Evolutionary conservation across 2,113 vertebrate species (phyloP), one percentile per base, ranked within the genome.

Genomic region (Bungarus multicinctus): DNA sequence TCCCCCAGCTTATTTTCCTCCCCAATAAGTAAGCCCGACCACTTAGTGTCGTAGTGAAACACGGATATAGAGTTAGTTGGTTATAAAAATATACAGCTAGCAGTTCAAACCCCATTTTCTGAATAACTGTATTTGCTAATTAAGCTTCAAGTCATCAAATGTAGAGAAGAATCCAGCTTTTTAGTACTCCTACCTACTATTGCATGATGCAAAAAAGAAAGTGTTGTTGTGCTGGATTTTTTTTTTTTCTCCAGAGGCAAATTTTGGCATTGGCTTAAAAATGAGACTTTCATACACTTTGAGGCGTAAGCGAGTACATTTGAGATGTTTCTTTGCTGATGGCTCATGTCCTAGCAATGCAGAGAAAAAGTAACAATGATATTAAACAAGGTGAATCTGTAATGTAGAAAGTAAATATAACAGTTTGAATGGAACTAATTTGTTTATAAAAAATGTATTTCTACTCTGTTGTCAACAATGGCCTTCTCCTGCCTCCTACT

Each of bases 381-480:
- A 55, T 89, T 85, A 57, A 69, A 81, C 22, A 55, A 93, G 43
- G 54, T 39, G 53, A 90, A 47, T 14, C 22, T 34, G 12, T 54
- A 54, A 6, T 69, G 69, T 53, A 39, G 57, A 16, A 87, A 45
- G 81, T 57, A 47, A 89, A 92, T 69, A 18, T 55, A 57, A 57
- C 60, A 85, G 30, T 88, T 57, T 55, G 50, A 64, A 54, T 27
- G 47, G 27, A 45, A 22, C 52, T 90, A 16, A 14, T 34, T 90
- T 64, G 64, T 91, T 92, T 97, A 97, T 97, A 97, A 97, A 86
- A 11, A 7, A 47, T 47, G 90, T 90, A n/a, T 25, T 93, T 50
- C 90, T 91, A 45, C 14, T 20, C 8, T 20, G 5, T 47, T 60
- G 30, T 89, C 74, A 14, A 7, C 45, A 34, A 27, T 30, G 45